Conservation (phyloP, 2,797 vertebrate species). For the Gallinago solitaria region DNA sequence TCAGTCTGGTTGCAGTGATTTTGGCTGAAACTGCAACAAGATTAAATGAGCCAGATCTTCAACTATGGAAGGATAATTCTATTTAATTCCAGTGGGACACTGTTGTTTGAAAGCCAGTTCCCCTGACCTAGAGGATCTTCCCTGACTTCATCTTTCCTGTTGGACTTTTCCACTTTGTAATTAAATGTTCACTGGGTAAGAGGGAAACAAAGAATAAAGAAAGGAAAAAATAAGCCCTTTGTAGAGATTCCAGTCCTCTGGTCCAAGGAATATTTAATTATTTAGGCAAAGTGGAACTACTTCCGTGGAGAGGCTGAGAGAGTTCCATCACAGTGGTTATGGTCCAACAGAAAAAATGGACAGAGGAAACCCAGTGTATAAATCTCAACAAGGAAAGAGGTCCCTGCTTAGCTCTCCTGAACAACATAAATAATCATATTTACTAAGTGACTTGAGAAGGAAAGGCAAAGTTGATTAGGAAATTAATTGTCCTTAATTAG, state of each 20-base stretch:
- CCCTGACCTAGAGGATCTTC: slow-evolving; percentile 41
- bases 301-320: neutral
- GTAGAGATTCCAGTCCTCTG: slow-evolving; percentile 34
- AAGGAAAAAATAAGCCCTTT: slow-evolving; percentile 38
- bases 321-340: neutral
- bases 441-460: neutral
- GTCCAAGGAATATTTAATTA: slow-evolving; percentile 50
- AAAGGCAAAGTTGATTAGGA: neutral
- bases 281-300: slow-evolving; percentile 26
- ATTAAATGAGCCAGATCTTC: neutral
- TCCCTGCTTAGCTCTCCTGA: neutral
- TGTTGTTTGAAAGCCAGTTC: neutral
- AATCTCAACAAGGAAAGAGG: neutral
- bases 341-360: neutral
- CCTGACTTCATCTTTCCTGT: slow-evolving; percentile 47
- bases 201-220: slow-evolving; percentile 45
- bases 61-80: slow-evolving; percentile 14
- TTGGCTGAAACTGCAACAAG: too few species aligned
- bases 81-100: slow-evolving; percentile 5
- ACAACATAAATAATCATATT: neutral
- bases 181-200: neutral
- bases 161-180: slow-evolving; percentile 40
- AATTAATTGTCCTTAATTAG: neutral
- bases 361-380: neutral
- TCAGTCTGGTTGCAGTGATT: too few species aligned